phyloP scores from a whole-genome alignment of 2,113 vertebrate species.

The Bufo gargarizans region DNA sequence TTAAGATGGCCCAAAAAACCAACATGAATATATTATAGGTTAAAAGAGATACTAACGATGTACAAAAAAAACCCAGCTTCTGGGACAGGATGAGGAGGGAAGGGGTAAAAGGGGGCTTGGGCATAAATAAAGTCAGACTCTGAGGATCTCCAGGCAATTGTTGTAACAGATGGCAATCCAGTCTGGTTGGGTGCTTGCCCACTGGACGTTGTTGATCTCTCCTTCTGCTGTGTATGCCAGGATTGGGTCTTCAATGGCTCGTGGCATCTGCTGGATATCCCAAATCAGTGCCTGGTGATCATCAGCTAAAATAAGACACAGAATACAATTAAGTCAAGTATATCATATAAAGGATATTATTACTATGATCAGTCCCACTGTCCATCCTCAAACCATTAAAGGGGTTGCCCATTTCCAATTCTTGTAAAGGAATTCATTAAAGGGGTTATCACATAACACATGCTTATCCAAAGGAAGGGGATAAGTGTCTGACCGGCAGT shows the following conservation, averaged over 20 bases:
- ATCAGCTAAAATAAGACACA: slow-evolving; percentile 76
- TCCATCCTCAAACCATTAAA: neutral
- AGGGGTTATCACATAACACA: too few relatives aligned
- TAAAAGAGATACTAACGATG: neutral
- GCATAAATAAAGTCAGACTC: slow-evolving; percentile 72
- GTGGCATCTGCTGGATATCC: slow-evolving; percentile 99
- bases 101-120: neutral
- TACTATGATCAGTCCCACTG: neutral
- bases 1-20: neutral
- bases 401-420: neutral
- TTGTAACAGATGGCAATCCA: slow-evolving; percentile 99
- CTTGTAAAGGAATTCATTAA: too few relatives aligned
- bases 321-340: neutral
- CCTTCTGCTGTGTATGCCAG: slow-evolving; percentile 97
- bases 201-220: slow-evolving; percentile 99
- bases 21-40: neutral
- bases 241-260: slow-evolving; percentile 98
- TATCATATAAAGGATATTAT: neutral
- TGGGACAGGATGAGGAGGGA: neutral
- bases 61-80: slow-evolving; percentile 24
- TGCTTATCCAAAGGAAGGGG: too few relatives aligned
- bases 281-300: slow-evolving; percentile 99
- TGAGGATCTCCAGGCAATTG: slow-evolving; percentile 98
- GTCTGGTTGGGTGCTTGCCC: slow-evolving; percentile 98
- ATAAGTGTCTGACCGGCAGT: too few relatives aligned